A percentile compares a stretch with the other conserved stretches of the same genome.
Evolutionary conservation across 1,140 invertebrate species (phyloP).

Genomic region (Brachystomella parvula): DNA sequence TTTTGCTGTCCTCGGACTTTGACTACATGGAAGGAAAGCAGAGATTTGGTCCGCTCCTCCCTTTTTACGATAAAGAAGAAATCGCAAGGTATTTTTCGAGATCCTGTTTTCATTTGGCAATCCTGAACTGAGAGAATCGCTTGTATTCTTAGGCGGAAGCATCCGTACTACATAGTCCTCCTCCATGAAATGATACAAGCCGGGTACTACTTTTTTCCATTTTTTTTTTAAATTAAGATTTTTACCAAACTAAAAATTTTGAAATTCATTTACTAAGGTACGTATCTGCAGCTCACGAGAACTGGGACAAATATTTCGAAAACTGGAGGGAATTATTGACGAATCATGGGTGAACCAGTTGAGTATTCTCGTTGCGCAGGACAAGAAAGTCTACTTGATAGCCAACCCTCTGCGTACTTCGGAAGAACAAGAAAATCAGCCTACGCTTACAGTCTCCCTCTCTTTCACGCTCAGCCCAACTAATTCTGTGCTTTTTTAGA

Average conservation of each 20-base stretch:
- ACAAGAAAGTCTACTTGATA: conserved; percentile 11
- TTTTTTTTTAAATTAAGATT: too few species aligned
- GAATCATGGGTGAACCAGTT: conserved; percentile 3
- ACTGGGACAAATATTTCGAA: conserved; percentile 14
- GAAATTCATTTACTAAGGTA: neutral
- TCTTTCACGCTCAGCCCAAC: neutral
- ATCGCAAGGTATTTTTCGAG: neutral
- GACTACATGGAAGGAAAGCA: conserved; percentile 7
- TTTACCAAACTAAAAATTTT: too few species aligned
- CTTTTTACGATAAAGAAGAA: conserved; percentile 9
- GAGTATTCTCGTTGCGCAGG: neutral
- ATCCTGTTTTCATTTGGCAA: neutral
- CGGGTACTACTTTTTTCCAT: conserved; percentile 2
- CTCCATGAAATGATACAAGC: conserved; percentile 18
- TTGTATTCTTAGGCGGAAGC: conserved; percentile 2
- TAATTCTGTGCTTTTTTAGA: neutral
- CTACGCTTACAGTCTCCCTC: neutral
- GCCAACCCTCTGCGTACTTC: conserved; percentile 6
- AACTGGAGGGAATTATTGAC: conserved; percentile 15
- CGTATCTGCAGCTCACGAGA: conserved; percentile 17
- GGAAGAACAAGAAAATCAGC: conserved; percentile 3
- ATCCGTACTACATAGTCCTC: conserved; percentile 11
- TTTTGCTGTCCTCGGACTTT: conserved; percentile 2
- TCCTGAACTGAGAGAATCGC: neutral
- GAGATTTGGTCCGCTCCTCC: neutral